phyloP scores from a whole-genome alignment of 2,888 invertebrate species.

The Drosophila austrosaltans region DNA sequence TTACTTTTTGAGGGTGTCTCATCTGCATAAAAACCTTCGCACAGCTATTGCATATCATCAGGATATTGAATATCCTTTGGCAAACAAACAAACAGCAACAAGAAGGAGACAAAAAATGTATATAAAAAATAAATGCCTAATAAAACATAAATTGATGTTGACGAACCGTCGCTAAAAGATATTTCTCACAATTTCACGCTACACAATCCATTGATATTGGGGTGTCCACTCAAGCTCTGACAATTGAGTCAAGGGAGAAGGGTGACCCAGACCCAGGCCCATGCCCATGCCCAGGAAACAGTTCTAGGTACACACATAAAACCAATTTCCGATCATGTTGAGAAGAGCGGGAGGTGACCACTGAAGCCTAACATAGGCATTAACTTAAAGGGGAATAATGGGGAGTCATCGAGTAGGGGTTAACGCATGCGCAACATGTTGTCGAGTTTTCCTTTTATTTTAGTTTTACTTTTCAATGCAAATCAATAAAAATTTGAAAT shows the following conservation, averaged over 20 bases:
- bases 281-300: conserved; percentile 36
- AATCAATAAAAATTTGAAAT: conserved; percentile 75
- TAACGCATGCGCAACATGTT: conserved; percentile 76
- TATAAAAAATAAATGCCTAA: conserved; percentile 40
- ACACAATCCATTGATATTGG: conserved; percentile 66
- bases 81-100: background rate
- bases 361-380: conserved; percentile 19
- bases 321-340: conserved; percentile 78
- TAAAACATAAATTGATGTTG: conserved; percentile 62
- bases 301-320: conserved; percentile 65
- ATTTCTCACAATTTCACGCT: conserved; percentile 77
- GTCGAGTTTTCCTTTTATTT: conserved; percentile 11
- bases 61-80: conserved; percentile 67
- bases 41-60: conserved; percentile 72
- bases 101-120: conserved; percentile 30
- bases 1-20: conserved; percentile 20
- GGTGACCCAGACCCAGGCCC: conserved; percentile 63
- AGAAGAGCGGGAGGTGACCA: conserved; percentile 37
- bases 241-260: conserved; percentile 39
- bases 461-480: conserved; percentile 36
- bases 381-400: background rate
- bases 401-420: conserved; percentile 22
- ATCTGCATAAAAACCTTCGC: conserved; percentile 67
- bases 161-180: conserved; percentile 38
- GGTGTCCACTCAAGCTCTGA: conserved; percentile 77